These are phyloP conservation scores for Hemibagrus wyckioides DNA, from an alignment of 2,113 vertebrate species.

Conservation along the genomic window DNA sequence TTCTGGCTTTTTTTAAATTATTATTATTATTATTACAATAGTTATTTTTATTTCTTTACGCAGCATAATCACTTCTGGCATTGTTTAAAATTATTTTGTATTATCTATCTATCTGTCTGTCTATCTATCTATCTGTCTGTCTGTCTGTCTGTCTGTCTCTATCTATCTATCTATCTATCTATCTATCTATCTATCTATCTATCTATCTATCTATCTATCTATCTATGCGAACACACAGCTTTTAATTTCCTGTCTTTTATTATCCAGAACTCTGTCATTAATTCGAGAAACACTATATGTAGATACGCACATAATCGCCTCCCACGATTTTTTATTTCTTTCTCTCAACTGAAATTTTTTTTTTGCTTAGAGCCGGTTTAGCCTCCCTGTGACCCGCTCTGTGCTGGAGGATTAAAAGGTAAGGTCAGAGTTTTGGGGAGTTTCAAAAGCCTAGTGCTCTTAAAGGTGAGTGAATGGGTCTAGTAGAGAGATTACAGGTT, in stretches of 20 bases:
- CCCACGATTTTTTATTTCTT: neutral
- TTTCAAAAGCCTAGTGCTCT: neutral
- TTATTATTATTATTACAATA: no score
- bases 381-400: neutral
- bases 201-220: no score
- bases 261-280: neutral
- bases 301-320: neutral
- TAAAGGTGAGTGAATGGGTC: neutral
- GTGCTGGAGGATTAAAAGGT: neutral
- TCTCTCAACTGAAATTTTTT: neutral
- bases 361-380: conserved; percentile 3
- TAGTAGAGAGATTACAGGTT: neutral
- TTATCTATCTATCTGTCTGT: no score
- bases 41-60: no score
- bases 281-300: neutral
- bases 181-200: no score
- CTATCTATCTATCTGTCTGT: no score
- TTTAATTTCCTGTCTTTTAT: neutral
- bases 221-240: neutral
- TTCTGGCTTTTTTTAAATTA: no score
- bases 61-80: no score
- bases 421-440: neutral
- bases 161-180: no score
- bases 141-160: no score
- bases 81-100: no score